Evolutionary conservation across 2,888 invertebrate genomes (phyloP).

Genomic region (Cosmorhoe ocellata): DNA sequence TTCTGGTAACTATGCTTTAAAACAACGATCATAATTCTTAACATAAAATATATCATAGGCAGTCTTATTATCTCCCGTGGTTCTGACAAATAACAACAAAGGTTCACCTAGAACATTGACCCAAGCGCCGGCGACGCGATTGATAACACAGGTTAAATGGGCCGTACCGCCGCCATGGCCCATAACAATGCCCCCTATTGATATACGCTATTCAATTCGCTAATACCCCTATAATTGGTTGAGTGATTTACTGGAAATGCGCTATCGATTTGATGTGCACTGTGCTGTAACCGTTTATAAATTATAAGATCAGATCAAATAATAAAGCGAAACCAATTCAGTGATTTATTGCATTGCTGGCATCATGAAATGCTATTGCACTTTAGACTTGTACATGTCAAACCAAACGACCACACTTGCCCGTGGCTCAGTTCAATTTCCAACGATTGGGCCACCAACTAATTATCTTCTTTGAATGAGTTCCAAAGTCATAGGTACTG

Average conservation of each 20-base stretch:
- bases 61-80: neutral
- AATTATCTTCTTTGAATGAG: too few species aligned
- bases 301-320: conserved; percentile 12
- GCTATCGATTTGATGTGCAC: conserved; percentile 42
- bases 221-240: conserved; percentile 75
- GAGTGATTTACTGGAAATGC: conserved; percentile 62
- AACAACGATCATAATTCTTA: too few species aligned
- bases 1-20: too few species aligned
- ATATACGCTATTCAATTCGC: conserved; percentile 73
- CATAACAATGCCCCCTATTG: conserved; percentile 66
- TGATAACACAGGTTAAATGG: conserved; percentile 74
- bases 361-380: too few species aligned
- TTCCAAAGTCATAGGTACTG: too few species aligned
- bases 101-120: conserved; percentile 60
- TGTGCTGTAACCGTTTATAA: conserved; percentile 19
- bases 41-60: too few species aligned
- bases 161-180: conserved; percentile 56
- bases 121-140: conserved; percentile 57
- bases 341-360: too few species aligned
- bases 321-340: neutral
- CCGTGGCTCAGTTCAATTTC: too few species aligned
- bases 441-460: too few species aligned
- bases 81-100: conserved; percentile 25
- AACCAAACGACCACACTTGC: too few species aligned
- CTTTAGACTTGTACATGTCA: too few species aligned